Conservation (phyloP, 2,113 vertebrate genomes). For the Vulpes vulpes region DNA sequence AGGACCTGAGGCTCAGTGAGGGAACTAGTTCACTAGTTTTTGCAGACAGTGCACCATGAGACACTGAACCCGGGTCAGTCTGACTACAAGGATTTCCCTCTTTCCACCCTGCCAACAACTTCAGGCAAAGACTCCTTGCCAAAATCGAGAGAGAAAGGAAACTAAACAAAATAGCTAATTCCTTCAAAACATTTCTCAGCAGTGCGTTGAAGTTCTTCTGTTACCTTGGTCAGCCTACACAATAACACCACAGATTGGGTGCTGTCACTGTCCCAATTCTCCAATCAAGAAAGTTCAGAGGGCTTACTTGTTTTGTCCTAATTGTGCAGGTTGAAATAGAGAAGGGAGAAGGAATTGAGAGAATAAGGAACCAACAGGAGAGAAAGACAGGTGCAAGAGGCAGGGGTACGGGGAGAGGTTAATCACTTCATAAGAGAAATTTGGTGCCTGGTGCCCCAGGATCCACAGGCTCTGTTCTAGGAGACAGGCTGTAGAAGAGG, state of each 20-base stretch:
- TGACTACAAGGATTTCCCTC: slow-evolving; percentile 30
- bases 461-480: neutral
- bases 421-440: neutral
- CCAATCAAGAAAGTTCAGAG: neutral
- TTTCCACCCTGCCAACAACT: neutral
- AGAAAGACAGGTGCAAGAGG: neutral
- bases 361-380: neutral
- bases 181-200: neutral
- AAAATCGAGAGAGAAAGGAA: neutral
- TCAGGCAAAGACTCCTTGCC: slow-evolving; percentile 12
- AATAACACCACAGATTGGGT: neutral
- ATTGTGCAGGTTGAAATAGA: neutral
- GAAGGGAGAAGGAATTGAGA: neutral
- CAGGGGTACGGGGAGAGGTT: neutral
- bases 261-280: neutral
- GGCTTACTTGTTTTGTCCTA: neutral
- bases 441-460: neutral
- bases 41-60: neutral
- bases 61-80: neutral
- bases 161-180: slow-evolving; percentile 49
- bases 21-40: neutral
- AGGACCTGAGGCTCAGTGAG: neutral
- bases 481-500: neutral
- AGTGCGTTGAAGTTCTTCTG: neutral
- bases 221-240: neutral